Conservation (phyloP, 1,140 invertebrate species). For the Drosophila sechellia region DNA sequence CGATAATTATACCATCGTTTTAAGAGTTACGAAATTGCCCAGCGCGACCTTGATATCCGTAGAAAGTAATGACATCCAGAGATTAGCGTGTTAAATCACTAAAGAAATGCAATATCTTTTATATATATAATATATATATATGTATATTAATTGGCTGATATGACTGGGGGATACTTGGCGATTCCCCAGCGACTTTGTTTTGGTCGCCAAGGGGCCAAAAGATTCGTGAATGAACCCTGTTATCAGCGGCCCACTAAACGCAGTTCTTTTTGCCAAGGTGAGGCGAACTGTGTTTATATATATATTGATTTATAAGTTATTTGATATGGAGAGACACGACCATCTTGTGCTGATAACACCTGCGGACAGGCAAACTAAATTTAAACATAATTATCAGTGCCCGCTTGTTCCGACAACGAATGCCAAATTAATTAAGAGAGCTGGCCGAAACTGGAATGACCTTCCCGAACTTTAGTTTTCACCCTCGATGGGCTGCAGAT, state of each 20-base stretch:
- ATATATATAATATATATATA: too few relatives aligned
- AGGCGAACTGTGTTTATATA: not conserved
- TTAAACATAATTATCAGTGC: slow-evolving; percentile 45
- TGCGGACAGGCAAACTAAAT: slow-evolving; percentile 50
- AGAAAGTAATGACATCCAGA: not conserved
- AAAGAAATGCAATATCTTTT: not conserved
- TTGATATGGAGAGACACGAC: slow-evolving; percentile 45
- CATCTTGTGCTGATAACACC: slow-evolving; percentile 43
- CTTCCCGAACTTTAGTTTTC: slow-evolving; percentile 8
- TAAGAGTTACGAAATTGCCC: slow-evolving; percentile 10
- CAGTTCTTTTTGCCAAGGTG: slow-evolving; percentile 49
- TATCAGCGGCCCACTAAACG: slow-evolving; percentile 39
- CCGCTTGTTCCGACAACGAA: not conserved
- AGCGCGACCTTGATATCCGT: not conserved
- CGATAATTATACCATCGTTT: slow-evolving; percentile 12
- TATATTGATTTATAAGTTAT: slow-evolving; percentile 52
- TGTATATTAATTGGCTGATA: too few relatives aligned
- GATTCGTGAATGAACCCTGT: slow-evolving; percentile 42
- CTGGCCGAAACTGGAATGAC: slow-evolving; percentile 5
- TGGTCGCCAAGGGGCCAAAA: slow-evolving; percentile 39
- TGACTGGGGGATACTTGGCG: not conserved
- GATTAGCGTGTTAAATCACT: too few relatives aligned
- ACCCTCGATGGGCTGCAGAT: not conserved
- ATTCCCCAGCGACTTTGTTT: slow-evolving; percentile 19
- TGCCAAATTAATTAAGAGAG: slow-evolving; percentile 28